Percentiles rank a stretch among this genome's conserved stretches.
Evolutionary conservation across 1,140 invertebrate genomes (phyloP).

Genomic region (Harpegnathos saltator): DNA sequence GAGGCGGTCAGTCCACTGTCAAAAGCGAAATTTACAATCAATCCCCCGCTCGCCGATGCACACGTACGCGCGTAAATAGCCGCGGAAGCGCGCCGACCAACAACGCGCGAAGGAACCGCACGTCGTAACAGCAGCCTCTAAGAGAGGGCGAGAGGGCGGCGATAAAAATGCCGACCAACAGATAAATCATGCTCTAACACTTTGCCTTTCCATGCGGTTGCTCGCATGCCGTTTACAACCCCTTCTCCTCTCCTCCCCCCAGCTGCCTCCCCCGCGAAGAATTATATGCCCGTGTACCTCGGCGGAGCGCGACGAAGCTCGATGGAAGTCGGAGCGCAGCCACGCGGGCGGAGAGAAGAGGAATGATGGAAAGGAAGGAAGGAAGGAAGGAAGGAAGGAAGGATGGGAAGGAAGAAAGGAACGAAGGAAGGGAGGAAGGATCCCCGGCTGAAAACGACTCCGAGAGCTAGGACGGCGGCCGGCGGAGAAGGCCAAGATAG

Average conservation of each 20-base stretch:
- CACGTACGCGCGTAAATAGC: constrained; percentile 58
- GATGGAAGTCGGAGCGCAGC: constrained; percentile 44
- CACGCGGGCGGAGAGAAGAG: background rate
- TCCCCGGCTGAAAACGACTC: constrained; percentile 39
- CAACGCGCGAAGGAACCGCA: constrained; percentile 37
- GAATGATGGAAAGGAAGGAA: constrained; percentile 36
- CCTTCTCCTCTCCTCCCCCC: background rate
- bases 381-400: constrained; percentile 47
- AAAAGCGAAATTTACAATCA: constrained; percentile 59
- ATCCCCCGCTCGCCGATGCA: constrained; percentile 26
- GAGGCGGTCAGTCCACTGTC: constrained; percentile 21
- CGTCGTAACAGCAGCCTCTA: constrained; percentile 74
- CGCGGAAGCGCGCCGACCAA: constrained; percentile 26
- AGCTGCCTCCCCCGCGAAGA: constrained; percentile 19
- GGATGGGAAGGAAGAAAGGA: constrained; percentile 26
- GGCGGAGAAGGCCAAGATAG: constrained; percentile 63
- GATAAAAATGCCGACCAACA: constrained; percentile 74
- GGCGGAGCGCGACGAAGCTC: constrained; percentile 20
- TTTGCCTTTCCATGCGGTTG: constrained; percentile 68
- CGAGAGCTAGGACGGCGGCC: constrained; percentile 56
- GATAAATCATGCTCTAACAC: constrained; percentile 76
- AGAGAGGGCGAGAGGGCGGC: constrained; percentile 46
- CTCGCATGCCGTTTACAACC: constrained; percentile 37
- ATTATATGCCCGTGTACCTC: constrained; percentile 37
- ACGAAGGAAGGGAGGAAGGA: constrained; percentile 54